These are phyloP conservation scores for Noctua janthina DNA, from an alignment of 2,888 invertebrate species.

Conservation along the genomic window DNA sequence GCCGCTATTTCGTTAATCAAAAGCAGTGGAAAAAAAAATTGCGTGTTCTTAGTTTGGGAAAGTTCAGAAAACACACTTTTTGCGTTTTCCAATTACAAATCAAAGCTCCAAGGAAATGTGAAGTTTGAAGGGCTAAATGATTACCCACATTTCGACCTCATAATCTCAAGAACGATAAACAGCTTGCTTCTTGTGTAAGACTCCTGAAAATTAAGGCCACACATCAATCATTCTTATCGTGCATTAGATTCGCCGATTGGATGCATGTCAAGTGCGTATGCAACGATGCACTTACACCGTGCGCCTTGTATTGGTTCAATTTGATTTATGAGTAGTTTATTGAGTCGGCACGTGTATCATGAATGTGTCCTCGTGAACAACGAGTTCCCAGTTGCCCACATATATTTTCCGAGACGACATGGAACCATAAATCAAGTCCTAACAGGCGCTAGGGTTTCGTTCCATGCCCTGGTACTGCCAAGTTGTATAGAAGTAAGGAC, in stretches of 20 bases:
- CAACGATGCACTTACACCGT: constrained; percentile 63
- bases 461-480: constrained; percentile 21
- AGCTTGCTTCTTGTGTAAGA: constrained; percentile 36
- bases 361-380: constrained; percentile 65
- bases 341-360: constrained; percentile 70
- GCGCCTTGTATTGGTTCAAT: constrained; percentile 68
- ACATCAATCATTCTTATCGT: constrained; percentile 67
- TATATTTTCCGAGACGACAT: constrained; percentile 57
- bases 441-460: constrained; percentile 35
- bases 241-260: constrained; percentile 65
- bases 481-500: constrained; percentile 22
- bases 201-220: constrained; percentile 64
- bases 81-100: not conserved
- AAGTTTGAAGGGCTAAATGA: constrained; percentile 14
- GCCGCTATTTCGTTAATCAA: constrained; percentile 1
- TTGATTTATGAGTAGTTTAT: constrained; percentile 70
- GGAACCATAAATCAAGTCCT: constrained; percentile 49
- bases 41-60: not conserved
- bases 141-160: constrained; percentile 12
- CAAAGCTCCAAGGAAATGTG: not conserved
- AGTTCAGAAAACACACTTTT: not conserved
- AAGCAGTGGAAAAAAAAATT: not conserved
- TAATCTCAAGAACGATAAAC: constrained; percentile 33
- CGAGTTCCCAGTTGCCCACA: constrained; percentile 51
- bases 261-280: constrained; percentile 67